Evolutionary conservation across 2,888 invertebrate species (phyloP).

Genomic region (Epiblema foenella): DNA sequence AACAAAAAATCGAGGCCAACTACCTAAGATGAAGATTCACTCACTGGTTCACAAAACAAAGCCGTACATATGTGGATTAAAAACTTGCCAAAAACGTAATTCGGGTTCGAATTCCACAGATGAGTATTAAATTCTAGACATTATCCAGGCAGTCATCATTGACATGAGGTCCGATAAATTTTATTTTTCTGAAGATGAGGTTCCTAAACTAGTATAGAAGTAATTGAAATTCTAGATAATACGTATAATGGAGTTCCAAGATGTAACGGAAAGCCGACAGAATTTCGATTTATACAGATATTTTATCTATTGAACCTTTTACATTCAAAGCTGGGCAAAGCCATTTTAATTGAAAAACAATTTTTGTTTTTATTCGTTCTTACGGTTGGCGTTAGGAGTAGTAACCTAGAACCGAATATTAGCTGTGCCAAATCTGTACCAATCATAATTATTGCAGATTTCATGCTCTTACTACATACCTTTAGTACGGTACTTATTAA

Average conservation of each 20-base stretch:
- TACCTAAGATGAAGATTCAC: not conserved
- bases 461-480: not conserved
- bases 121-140: too few species aligned
- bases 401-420: constrained; percentile 4
- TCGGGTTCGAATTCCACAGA: too few species aligned
- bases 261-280: not conserved
- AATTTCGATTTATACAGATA: not conserved
- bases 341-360: constrained; percentile 26
- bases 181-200: too few species aligned
- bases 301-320: constrained; percentile 19
- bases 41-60: not conserved
- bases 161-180: too few species aligned
- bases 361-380: constrained; percentile 25
- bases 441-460: not conserved
- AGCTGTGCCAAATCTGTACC: not conserved
- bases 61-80: too few species aligned
- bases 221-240: not conserved
- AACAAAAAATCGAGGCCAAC: not conserved
- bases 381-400: constrained; percentile 1
- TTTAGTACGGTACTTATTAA: not conserved
- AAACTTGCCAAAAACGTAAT: too few species aligned
- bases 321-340: constrained; percentile 20
- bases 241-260: not conserved
- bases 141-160: too few species aligned
- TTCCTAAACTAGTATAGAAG: too few species aligned